Evolutionary conservation across 1,140 invertebrate species (phyloP).

Genomic region (Nixonia krombeini): DNA sequence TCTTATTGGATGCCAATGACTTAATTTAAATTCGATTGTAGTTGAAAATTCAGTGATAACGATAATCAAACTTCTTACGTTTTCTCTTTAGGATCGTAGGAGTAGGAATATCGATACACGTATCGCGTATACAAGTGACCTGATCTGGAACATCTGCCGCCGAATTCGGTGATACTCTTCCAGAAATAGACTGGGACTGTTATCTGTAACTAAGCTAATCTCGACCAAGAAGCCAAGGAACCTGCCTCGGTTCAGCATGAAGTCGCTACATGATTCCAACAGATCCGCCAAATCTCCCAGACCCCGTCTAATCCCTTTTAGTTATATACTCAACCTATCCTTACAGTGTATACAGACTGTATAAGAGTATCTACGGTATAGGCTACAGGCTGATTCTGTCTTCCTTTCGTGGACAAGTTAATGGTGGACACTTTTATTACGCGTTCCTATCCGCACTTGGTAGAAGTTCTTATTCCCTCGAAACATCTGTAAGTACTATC

Average conservation of each 20-base stretch:
- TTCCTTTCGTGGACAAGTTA: constrained; percentile 37
- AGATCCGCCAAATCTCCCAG: constrained; percentile 57
- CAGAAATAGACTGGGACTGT: constrained; percentile 49
- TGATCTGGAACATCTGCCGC: constrained; percentile 30
- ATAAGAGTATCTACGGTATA: constrained; percentile 19
- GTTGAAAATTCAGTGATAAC: constrained; percentile 17
- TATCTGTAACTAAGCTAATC: constrained; percentile 66
- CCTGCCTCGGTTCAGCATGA: constrained; percentile 30
- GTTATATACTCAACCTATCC: no score
- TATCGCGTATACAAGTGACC: constrained; percentile 28
- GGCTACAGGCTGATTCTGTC: constrained; percentile 25
- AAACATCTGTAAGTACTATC: no score
- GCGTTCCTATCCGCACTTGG: no score
- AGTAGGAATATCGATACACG: constrained; percentile 24
- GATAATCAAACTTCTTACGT: constrained; percentile 34
- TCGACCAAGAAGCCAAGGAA: constrained; percentile 55
- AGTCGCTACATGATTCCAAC: constrained; percentile 59
- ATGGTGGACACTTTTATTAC: constrained; percentile 48
- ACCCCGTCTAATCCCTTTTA: constrained; percentile 56
- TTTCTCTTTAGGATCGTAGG: constrained; percentile 23
- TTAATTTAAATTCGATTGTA: constrained; percentile 13
- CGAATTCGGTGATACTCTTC: constrained; percentile 35
- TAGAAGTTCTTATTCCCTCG: no score
- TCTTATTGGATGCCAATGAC: not conserved
- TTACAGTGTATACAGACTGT: no score